Base-by-base conservation (phyloP, 1,140 invertebrate genomes). In the Rhysida immarginata region DNA sequence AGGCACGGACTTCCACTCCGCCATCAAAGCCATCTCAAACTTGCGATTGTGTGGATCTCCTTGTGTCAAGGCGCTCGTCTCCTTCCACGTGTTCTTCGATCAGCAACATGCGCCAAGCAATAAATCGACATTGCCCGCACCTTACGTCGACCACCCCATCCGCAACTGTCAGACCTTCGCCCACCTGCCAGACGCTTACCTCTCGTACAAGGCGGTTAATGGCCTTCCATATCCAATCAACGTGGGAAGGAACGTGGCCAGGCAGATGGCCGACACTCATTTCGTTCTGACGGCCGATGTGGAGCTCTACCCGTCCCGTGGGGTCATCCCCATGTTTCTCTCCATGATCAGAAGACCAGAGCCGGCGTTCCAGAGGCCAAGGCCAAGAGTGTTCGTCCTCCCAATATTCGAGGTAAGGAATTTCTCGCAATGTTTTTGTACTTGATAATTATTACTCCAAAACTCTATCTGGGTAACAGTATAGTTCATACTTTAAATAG, bases 271-370 rank as follows among this genome's bases (percentile, higher is more conserved):
- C 8, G 70, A 81, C 23, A 91, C 90, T 14, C 79, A 89, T 66
- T 89, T 82, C 67, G 77, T 95, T 35, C 75, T 94, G 56, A 82
- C 87, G 3, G 87, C 85, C 14, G 88, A 92, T 67, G 87, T 90
- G 60, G 87, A 92, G 67, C 75, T 92, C 41, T 90, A 90, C 69
- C 87, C 88, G 18, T 53, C 46, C n/a, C 2, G 14, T 21, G 45
- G 24, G 11, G 18, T 51, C 13, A 23, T 60, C 14, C 53, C 60
- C 26, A 54, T 61, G 54, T 56, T 50, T 26, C 44, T 60, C 13
- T 26, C 59, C 3, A 26, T 51, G 26, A 20, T 51, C 2, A 20
- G 23, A 11, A 25, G 49, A 26, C 26, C 49, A 25, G 49, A 51
- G 8, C 23, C 49, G 8, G 49, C 26, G 8, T 11, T 51, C 3